Evolutionary conservation across 2,888 invertebrate species (phyloP), one percentile per base, ranked within the genome.

Genomic region (Eupsilia transversa): DNA sequence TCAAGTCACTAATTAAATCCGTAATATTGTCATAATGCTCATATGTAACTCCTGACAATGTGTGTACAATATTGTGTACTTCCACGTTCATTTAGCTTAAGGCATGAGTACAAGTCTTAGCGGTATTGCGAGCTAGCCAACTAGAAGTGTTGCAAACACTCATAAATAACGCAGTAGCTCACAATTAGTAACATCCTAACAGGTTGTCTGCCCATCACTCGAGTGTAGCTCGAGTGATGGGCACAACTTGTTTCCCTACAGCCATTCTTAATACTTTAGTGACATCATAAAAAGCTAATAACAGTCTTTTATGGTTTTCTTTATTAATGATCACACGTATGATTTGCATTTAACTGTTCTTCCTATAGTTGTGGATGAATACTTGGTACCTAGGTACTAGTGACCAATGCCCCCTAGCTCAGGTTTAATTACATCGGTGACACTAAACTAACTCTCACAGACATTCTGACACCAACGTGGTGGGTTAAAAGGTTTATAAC

Each of bases 401-500:
- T 77, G 80, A 71, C 79, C 86, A 77, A 74, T 86, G 79, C 60
- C 77, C 80, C 74, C 71, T 79, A 83, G 70, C 77, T 83, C 43
- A 64, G n/a, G 68, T 73, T 79, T 80, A 86, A 87, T 86, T 79
- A 87, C 75, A 65, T 27, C 38, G n/a, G 79, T 74, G 74, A 71
- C 81, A 79, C 68, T 81, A 73, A 67, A 79, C 78, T 79, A 65
- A 78, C 77, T 86, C 82, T 87, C 88, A 59, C 74, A 83, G 64
- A 77, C 80, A 67, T 63, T 76, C 71, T 79, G 72, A 79, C 84
- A 80, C 77, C 77, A 72, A 85, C 87, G 83, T 83, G 85, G 67
- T 79, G 80, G 88, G 88, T 87, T 86, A 87, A 89, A 85, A 86
- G 85, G 88, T 88, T 88, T 86, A 83, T 65, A 83, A 79, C 86